phyloP scores from a whole-genome alignment of 2,888 invertebrate species.

The Incurvaria masculella region DNA sequence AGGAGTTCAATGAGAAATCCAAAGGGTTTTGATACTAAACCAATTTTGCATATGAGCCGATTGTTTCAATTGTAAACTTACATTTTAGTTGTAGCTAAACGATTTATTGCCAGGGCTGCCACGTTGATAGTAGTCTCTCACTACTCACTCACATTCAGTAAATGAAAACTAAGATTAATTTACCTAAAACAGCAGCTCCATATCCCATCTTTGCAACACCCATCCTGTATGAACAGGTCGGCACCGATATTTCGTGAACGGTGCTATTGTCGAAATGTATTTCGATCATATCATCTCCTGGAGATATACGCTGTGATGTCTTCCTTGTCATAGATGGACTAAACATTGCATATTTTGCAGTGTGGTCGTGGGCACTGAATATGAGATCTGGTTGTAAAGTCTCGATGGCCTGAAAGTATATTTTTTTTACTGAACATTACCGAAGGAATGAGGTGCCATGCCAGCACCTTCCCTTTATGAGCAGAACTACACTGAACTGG shows the following conservation, averaged over 20 bases:
- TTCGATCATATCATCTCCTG: constrained; percentile 23
- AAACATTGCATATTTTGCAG: constrained; percentile 61
- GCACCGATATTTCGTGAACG: constrained; percentile 79
- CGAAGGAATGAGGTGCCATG: too few species aligned
- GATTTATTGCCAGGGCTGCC: too few species aligned
- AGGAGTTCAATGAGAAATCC: too few species aligned
- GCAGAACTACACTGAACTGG: too few species aligned
- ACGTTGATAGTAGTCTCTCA: too few species aligned
- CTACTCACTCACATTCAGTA: too few species aligned
- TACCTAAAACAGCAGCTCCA: constrained; percentile 78
- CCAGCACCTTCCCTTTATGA: too few species aligned
- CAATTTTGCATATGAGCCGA: too few species aligned
- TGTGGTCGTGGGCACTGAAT: constrained; percentile 68
- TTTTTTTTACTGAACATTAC: constrained; percentile 59
- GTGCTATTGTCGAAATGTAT: constrained; percentile 23
- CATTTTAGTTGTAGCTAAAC: too few species aligned
- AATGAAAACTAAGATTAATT: too few species aligned
- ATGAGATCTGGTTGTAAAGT: constrained; percentile 46
- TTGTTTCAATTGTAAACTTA: too few species aligned
- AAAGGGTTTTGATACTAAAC: too few species aligned
- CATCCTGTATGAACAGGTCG: constrained; percentile 97
- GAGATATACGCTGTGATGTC: constrained; percentile 21
- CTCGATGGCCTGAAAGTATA: constrained; percentile 68
- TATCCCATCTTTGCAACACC: constrained; percentile 84
- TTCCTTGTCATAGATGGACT: constrained; percentile 22